Conservation (phyloP, 2,113 vertebrate genomes). For the Bagarius yarrelli region DNA sequence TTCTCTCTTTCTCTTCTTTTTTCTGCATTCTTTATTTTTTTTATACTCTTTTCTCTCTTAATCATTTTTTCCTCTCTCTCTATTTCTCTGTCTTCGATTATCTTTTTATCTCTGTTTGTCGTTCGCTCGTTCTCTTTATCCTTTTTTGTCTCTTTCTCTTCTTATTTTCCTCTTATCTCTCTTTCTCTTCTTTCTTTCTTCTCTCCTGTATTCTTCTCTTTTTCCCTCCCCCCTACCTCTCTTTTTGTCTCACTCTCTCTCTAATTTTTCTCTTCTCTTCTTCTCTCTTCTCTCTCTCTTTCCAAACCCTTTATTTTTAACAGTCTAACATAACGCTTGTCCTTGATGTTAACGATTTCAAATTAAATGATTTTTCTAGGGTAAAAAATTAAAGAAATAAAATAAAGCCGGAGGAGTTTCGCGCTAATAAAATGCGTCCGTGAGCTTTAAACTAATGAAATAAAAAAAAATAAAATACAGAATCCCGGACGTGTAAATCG, state of each 20-base stretch:
- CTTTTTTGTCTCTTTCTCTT: slow-evolving; percentile 39
- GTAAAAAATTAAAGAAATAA: slow-evolving; percentile 10
- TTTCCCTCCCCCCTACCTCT: slow-evolving; percentile 37
- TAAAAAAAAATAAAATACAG: slow-evolving; percentile 19
- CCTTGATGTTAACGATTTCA: slow-evolving; percentile 58
- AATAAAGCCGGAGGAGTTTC: no score
- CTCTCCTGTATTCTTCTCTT: no score
- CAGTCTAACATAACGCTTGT: slow-evolving; percentile 54
- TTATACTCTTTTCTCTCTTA: no score
- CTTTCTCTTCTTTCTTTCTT: slow-evolving; percentile 22
- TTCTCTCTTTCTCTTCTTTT: no score
- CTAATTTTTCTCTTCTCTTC: no score
- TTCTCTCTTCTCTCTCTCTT: neutral
- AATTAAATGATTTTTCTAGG: slow-evolving; percentile 52
- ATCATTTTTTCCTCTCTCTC: no score
- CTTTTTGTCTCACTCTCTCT: no score
- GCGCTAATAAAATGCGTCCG: no score
- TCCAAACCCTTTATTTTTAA: neutral
- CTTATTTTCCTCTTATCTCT: slow-evolving; percentile 13
- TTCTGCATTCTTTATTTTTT: no score
- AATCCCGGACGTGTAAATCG: slow-evolving; percentile 65
- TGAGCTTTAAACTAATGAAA: neutral
- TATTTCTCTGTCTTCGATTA: no score
- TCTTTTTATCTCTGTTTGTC: no score
- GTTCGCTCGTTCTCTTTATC: no score